Evolutionary conservation across 2,113 vertebrate species (phyloP).

Genomic region (Megalops atlanticus): DNA sequence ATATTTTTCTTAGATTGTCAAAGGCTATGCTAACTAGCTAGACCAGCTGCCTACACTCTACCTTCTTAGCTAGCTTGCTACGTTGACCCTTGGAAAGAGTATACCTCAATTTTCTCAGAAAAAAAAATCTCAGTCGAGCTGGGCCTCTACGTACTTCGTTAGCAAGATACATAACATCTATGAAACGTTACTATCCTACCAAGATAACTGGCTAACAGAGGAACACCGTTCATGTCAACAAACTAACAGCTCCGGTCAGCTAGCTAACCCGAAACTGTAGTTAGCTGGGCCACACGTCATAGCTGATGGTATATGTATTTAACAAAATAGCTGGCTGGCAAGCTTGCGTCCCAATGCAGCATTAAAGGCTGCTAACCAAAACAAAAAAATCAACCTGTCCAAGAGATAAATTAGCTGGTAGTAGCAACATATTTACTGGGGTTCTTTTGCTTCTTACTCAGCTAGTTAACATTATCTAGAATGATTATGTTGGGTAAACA

Average conservation of each 20-base stretch:
- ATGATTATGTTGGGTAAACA: too few species aligned
- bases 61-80: background rate
- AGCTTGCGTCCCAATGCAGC: background rate
- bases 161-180: too few species aligned
- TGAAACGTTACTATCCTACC: background rate
- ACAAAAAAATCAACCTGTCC: slow-evolving; percentile 12
- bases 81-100: background rate
- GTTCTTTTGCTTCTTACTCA: too few species aligned
- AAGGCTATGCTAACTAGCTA: too few species aligned
- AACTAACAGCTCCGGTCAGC: background rate
- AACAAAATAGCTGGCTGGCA: background rate
- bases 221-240: background rate
- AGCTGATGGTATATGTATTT: too few species aligned
- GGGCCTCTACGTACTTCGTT: slow-evolving; percentile 1
- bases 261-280: background rate
- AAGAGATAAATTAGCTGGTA: too few species aligned
- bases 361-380: background rate
- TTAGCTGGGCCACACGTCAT: too few species aligned
- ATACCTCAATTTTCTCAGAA: background rate
- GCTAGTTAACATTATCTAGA: too few species aligned
- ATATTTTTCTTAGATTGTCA: too few species aligned
- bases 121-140: background rate
- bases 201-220: background rate
- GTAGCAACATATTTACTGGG: too few species aligned
- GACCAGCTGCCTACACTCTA: too few species aligned